phyloP scores from a whole-genome alignment of 1,140 invertebrate species.

The Papilio dardanus region DNA sequence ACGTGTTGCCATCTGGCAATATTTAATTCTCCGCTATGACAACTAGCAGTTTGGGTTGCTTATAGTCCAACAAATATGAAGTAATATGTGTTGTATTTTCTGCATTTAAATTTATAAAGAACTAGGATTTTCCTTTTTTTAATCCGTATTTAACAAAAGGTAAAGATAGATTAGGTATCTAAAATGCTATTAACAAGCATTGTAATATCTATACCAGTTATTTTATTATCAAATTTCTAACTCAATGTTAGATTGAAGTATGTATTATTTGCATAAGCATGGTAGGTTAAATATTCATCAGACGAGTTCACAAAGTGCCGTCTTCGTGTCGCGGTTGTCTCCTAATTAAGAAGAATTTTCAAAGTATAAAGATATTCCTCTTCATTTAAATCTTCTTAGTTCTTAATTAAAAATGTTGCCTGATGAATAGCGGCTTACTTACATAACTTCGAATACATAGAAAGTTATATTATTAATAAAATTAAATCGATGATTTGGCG shows the following conservation, averaged over 20 bases:
- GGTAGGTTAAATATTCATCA: constrained; percentile 65
- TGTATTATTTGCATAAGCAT: constrained; percentile 62
- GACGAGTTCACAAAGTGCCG: constrained; percentile 45
- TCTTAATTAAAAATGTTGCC: constrained; percentile 18
- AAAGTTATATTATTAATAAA: no score
- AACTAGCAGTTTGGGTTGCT: no score
- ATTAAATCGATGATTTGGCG: no score
- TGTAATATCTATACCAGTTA: constrained; percentile 7
- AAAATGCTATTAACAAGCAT: not conserved
- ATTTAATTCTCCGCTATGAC: no score
- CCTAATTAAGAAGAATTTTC: constrained; percentile 19
- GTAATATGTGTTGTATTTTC: no score
- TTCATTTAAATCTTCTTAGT: constrained; percentile 6
- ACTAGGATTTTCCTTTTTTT: no score
- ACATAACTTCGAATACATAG: not conserved
- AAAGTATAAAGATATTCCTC: constrained; percentile 14
- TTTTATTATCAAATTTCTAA: constrained; percentile 1
- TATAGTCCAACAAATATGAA: no score
- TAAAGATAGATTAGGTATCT: no score
- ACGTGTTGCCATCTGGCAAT: no score
- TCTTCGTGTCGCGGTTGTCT: not conserved
- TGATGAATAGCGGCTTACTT: not conserved
- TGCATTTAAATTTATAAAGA: no score
- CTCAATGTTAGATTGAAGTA: constrained; percentile 33
- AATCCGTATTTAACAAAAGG: no score